These are phyloP conservation scores for Sebastes elongatus DNA, from an alignment of 2,797 vertebrate genomes.

Conservation along the genomic window DNA sequence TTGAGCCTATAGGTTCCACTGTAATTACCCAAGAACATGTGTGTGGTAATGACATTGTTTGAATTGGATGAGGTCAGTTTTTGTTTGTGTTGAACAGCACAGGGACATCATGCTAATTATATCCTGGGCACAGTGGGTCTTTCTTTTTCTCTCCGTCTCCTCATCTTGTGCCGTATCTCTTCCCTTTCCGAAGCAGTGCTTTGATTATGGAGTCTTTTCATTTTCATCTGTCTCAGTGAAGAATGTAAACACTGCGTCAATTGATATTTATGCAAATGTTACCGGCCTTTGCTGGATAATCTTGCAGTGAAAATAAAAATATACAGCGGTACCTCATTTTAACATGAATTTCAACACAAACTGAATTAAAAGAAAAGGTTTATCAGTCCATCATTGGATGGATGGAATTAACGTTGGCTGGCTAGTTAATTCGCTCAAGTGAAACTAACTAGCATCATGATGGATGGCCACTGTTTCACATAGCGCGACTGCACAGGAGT, in stretches of 20 bases:
- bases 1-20: background rate
- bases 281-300: background rate
- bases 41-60: background rate
- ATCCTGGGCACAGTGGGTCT: background rate
- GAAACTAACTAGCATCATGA: background rate
- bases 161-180: background rate
- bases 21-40: background rate
- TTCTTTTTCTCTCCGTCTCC: background rate
- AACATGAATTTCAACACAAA: background rate
- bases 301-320: background rate
- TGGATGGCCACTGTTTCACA: background rate
- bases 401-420: background rate
- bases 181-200: background rate
- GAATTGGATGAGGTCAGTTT: background rate
- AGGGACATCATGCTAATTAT: background rate
- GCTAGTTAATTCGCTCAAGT: background rate
- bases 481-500: background rate
- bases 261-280: background rate
- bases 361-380: background rate
- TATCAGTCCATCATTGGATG: background rate
- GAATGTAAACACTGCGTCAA: background rate
- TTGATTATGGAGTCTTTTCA: background rate
- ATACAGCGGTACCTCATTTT: background rate
- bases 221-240: background rate
- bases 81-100: background rate